These are phyloP conservation scores for Oreocharis arfaki DNA, from an alignment of 2,113 vertebrate genomes.

Conservation along the genomic window DNA sequence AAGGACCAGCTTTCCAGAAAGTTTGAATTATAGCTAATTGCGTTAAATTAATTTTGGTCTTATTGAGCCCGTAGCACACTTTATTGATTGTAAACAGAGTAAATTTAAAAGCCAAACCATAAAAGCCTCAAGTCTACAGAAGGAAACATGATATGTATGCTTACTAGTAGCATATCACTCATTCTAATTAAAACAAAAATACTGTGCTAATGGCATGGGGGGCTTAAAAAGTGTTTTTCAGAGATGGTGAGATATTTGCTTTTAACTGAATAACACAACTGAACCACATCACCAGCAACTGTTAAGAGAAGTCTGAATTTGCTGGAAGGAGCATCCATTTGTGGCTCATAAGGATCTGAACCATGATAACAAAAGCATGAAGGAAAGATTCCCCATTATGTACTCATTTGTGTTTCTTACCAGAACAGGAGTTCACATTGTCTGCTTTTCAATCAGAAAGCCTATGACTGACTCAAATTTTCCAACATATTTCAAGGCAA, in stretches of 20 bases:
- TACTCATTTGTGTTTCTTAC: not conserved
- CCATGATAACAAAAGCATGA: not conserved
- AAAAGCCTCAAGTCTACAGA: constrained; percentile 5
- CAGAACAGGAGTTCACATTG: not conserved
- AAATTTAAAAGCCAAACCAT: constrained; percentile 53
- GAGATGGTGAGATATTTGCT: not conserved
- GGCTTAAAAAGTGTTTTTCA: constrained; percentile 2
- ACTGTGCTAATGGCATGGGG: not conserved
- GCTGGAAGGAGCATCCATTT: not conserved
- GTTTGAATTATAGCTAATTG: constrained; percentile 23
- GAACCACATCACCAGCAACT: not conserved
- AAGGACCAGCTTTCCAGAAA: not conserved
- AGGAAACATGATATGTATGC: constrained; percentile 40
- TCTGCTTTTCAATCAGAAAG: not conserved
- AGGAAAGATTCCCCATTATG: not conserved
- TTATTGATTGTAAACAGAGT: constrained; percentile 14
- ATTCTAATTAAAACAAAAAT: constrained; percentile 56
- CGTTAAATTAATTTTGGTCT: constrained; percentile 46
- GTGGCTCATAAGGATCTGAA: not conserved
- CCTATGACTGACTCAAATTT: not conserved
- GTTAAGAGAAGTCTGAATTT: not conserved
- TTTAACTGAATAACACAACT: not conserved
- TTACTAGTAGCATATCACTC: constrained; percentile 11
- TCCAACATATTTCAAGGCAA: not conserved
- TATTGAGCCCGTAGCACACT: not conserved